phyloP scores from a whole-genome alignment of 2,888 invertebrate genomes.

The Drosophila helvetica region DNA sequence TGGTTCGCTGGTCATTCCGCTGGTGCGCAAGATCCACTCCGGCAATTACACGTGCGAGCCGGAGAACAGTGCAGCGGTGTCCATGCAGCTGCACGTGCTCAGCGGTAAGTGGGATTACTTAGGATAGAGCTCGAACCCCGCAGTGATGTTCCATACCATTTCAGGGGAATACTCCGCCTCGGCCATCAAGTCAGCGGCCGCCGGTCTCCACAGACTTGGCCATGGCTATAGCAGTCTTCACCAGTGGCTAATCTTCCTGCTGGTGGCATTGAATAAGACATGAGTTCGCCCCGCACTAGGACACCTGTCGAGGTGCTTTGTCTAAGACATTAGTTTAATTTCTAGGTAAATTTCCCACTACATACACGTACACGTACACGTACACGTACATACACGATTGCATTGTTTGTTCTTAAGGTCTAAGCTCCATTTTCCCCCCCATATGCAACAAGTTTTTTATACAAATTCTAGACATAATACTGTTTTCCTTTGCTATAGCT shows the following conservation, averaged over 20 bases:
- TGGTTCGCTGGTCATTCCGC: constrained; percentile 83
- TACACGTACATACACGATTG: constrained; percentile 14
- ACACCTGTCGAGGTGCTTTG: constrained; percentile 19
- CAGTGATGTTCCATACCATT: not conserved
- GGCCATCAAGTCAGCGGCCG: constrained; percentile 82
- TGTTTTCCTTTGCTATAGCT: constrained; percentile 37
- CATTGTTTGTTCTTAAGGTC: constrained; percentile 28
- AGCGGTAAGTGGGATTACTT: constrained; percentile 87
- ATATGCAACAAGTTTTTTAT: constrained; percentile 50
- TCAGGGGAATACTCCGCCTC: constrained; percentile 84
- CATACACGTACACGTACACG: constrained; percentile 12
- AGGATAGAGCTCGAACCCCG: not conserved
- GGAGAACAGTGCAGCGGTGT: constrained; percentile 94
- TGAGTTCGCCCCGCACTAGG: constrained; percentile 36
- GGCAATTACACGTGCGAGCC: constrained; percentile 97
- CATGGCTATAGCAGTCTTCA: constrained; percentile 61
- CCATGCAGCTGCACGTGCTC: constrained; percentile 94
- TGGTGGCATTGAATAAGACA: constrained; percentile 66
- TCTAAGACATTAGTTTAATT: constrained; percentile 51
- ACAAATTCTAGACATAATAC: constrained; percentile 50
- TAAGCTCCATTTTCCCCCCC: constrained; percentile 28
- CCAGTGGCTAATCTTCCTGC: constrained; percentile 63
- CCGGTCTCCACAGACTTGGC: constrained; percentile 40
- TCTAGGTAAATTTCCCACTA: constrained; percentile 56
- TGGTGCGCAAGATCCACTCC: constrained; percentile 82